Evolutionary conservation across 1,140 invertebrate genomes (phyloP).

Genomic region (Sminthurides bifidus): DNA sequence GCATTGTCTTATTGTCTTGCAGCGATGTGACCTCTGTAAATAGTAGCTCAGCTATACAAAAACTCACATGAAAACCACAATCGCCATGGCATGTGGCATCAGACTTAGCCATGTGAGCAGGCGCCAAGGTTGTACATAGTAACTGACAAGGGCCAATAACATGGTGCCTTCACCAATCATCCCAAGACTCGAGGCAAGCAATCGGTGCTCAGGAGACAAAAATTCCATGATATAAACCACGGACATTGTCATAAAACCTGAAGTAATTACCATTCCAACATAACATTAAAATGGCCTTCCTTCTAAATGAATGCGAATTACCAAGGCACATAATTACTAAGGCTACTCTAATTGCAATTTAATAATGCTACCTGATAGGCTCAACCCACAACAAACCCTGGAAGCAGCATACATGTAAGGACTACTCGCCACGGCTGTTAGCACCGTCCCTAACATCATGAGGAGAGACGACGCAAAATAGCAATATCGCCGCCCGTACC

Average conservation of each 20-base stretch:
- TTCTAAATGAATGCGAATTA: background rate
- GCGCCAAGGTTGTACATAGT: conserved; percentile 25
- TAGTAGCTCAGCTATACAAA: background rate
- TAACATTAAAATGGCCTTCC: background rate
- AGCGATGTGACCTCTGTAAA: background rate
- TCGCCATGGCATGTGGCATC: conserved; percentile 11
- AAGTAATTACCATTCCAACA: background rate
- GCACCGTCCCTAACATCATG: background rate
- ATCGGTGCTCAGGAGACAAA: conserved; percentile 25
- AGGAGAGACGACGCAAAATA: conserved; percentile 4
- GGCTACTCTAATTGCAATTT: background rate
- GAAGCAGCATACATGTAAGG: background rate
- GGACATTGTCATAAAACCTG: conserved; percentile 22
- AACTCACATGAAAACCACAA: conserved; percentile 22
- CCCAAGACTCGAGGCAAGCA: conserved; percentile 16
- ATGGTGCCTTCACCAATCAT: conserved; percentile 26
- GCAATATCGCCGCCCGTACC: conserved; percentile 2
- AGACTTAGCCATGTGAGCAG: conserved; percentile 11
- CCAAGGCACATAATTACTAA: background rate
- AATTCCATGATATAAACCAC: conserved; percentile 30
- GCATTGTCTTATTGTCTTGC: background rate
- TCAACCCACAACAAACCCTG: conserved; percentile 7
- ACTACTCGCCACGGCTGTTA: background rate
- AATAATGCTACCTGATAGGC: conserved; percentile 3
- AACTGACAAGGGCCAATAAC: conserved; percentile 18